phyloP scores from a whole-genome alignment of 2,797 vertebrate genomes.

The Sebastes taczanowskii region DNA sequence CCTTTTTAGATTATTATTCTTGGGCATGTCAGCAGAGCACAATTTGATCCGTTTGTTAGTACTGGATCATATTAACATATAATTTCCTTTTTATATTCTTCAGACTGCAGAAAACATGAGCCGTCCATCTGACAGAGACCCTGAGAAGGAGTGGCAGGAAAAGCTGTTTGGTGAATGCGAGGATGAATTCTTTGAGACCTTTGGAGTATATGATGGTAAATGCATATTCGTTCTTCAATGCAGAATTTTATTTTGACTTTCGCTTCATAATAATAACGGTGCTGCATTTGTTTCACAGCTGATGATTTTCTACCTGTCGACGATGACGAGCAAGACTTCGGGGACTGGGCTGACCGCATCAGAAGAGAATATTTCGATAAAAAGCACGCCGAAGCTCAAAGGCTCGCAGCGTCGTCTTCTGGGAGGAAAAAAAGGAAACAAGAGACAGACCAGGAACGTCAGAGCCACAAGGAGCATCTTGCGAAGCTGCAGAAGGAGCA shows the following conservation, averaged over 20 bases:
- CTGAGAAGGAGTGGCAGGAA: slow-evolving; percentile 81
- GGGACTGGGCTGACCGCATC: slow-evolving; percentile 84
- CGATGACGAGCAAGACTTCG: slow-evolving; percentile 81
- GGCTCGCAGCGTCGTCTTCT: slow-evolving; percentile 33
- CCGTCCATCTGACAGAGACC: slow-evolving; percentile 31
- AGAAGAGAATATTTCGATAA: slow-evolving; percentile 82
- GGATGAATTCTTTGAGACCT: slow-evolving; percentile 84
- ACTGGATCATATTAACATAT: background rate
- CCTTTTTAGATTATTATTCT: too few relatives aligned
- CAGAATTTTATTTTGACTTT: background rate
- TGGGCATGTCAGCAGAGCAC: too few relatives aligned
- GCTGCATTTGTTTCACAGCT: slow-evolving; percentile 59
- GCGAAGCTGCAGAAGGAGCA: slow-evolving; percentile 79
- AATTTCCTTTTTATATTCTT: background rate
- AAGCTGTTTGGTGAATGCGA: slow-evolving; percentile 87
- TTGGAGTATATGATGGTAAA: slow-evolving; percentile 86
- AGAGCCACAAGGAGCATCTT: slow-evolving; percentile 59
- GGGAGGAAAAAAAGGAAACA: slow-evolving; percentile 41
- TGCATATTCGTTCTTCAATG: background rate
- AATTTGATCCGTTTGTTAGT: background rate
- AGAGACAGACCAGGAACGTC: slow-evolving; percentile 57
- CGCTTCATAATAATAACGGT: background rate
- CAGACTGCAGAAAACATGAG: slow-evolving; percentile 34
- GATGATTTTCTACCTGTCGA: slow-evolving; percentile 79
- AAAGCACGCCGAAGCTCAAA: slow-evolving; percentile 27